These are phyloP conservation scores for Petromus typicus DNA, from an alignment of 2,113 vertebrate species.

Conservation along the genomic window DNA sequence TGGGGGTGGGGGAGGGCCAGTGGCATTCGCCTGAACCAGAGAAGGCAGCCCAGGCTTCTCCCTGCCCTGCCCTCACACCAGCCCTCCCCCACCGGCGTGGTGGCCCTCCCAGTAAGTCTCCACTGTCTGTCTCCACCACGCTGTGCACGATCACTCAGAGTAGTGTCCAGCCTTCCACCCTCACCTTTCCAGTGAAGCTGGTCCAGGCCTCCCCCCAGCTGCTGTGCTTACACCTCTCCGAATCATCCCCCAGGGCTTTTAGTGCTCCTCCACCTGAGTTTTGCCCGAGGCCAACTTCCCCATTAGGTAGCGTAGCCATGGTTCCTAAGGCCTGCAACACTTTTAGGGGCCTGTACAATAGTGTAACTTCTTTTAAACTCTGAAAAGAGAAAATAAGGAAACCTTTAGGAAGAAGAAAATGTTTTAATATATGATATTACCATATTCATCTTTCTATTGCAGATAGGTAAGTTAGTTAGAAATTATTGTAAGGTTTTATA, in stretches of 20 bases:
- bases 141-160: too few species aligned
- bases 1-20: too few species aligned
- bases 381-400: not conserved
- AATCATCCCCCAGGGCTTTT: not conserved
- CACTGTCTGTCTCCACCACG: not conserved
- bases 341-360: not conserved
- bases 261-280: not conserved
- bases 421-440: not conserved
- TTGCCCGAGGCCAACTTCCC: constrained; percentile 5
- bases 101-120: not conserved
- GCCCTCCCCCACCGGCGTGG: not conserved
- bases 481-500: too few species aligned
- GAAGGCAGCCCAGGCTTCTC: not conserved
- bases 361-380: not conserved
- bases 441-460: not conserved
- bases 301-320: not conserved
- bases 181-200: not conserved
- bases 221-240: not conserved
- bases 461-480: too few species aligned
- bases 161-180: not conserved
- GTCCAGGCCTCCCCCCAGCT: not conserved
- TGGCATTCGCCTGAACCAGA: not conserved
- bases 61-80: not conserved
- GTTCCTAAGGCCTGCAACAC: not conserved
- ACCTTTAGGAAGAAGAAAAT: not conserved